A percentile compares a stretch with the other conserved stretches of the same genome.
phyloP scores from a whole-genome alignment of 1,140 invertebrate genomes.

The Zaprionus lachaisei region DNA sequence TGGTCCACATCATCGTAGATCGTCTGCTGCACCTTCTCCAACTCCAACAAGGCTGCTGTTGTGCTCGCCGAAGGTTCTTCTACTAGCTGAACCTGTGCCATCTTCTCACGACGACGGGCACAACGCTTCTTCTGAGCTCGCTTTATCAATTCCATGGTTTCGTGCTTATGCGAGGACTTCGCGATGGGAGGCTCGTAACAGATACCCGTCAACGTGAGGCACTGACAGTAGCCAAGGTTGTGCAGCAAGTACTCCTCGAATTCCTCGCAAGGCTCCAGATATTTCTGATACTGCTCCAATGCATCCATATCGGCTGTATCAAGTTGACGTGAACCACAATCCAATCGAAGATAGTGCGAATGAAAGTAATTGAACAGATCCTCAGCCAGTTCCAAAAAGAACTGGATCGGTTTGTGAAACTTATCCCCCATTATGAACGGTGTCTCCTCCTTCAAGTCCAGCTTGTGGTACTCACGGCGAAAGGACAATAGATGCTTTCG shows the following conservation, averaged over 20 bases:
- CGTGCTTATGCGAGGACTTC: neutral
- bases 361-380: constrained; percentile 71
- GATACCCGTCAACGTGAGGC: constrained; percentile 26
- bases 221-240: constrained; percentile 68
- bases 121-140: constrained; percentile 17
- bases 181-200: neutral
- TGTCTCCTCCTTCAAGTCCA: constrained; percentile 40
- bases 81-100: neutral
- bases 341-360: constrained; percentile 49
- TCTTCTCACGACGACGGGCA: constrained; percentile 2
- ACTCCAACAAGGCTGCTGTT: no score
- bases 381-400: constrained; percentile 63
- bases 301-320: constrained; percentile 56
- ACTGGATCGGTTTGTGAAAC: constrained; percentile 72
- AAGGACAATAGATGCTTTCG: constrained; percentile 47
- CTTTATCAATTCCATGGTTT: neutral
- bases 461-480: constrained; percentile 21
- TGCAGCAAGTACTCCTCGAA: constrained; percentile 68
- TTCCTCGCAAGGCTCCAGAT: constrained; percentile 59
- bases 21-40: no score
- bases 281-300: constrained; percentile 52
- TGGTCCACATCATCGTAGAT: constrained; percentile 2
- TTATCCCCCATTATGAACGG: constrained; percentile 60
- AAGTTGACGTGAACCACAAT: constrained; percentile 50
- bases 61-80: no score